Evolutionary conservation across 2,888 invertebrate genomes (phyloP), one percentile per base, ranked within the genome.

Genomic region (Meliscaeva auricollis): DNA sequence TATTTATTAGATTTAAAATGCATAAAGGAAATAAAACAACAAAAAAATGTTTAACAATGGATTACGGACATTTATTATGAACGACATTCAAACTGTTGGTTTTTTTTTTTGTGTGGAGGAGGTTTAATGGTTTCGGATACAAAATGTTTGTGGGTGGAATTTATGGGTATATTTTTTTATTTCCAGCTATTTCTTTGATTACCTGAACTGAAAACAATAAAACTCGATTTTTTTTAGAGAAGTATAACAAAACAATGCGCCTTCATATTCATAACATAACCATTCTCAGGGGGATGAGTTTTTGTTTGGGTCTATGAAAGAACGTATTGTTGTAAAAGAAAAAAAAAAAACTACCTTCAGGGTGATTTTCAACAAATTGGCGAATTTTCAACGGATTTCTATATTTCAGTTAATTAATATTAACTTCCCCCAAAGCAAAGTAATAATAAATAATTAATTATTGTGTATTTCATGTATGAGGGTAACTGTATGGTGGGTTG

Each of bases 1-100:
- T 72, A 77, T 82, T 82, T 82, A 82, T 82, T 77, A 72, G 58
- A 56, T 50, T 66, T 26, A 66, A 58, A 58, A 66, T 50, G 58
- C 58, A 62, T 13, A 13, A 58, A 32, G 44, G 20, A 32, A 30
- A 46, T 56, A 8, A 44, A 46, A 20, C 38, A 50, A 70, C 41
- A 50, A 17, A 73, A 32, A 32, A 32, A 17, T 8, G 9, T 0
- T 13, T 0, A 5, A 46, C 44, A 32, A 22, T 22, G 58, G 50
- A 76, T 76, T 76, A 72, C 38, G 46, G 38, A 56, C 22, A 56
- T 50, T 66, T 50, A 35, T 41, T 52, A 46, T 66, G 77, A 38
- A 77, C 52, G 54, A 50, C 58, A 77, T 58, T 54, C 46, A 46
- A n/a, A n/a, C n/a, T n/a, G n/a, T n/a, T n/a, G n/a, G n/a, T n/a